Evolutionary conservation across 2,113 vertebrate genomes (phyloP).

Genomic region (Thomomys bottae): DNA sequence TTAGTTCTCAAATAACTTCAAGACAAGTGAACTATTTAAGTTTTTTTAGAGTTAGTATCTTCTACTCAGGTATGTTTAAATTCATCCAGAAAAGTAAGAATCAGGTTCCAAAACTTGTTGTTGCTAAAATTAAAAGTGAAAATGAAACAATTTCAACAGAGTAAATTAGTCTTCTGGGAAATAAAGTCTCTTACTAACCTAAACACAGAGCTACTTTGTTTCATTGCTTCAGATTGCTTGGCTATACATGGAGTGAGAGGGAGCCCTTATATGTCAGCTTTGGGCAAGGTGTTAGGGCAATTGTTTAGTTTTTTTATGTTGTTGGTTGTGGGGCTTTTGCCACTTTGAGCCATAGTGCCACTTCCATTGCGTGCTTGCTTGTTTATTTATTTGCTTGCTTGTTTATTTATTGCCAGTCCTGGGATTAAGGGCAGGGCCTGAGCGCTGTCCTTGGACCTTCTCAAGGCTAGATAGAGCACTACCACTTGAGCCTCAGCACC

Average conservation of each 20-base stretch:
- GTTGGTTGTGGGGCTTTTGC: too few relatives aligned
- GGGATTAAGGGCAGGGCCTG: too few relatives aligned
- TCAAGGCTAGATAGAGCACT: too few relatives aligned
- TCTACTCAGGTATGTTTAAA: slow-evolving; percentile 19
- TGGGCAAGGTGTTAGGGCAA: neutral
- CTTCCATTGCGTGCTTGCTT: too few relatives aligned
- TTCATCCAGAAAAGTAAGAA: neutral
- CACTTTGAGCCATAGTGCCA: too few relatives aligned
- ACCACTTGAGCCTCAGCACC: too few relatives aligned
- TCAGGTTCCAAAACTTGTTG: slow-evolving; percentile 10
- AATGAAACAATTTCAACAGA: neutral
- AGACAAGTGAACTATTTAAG: neutral
- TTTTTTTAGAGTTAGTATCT: neutral
- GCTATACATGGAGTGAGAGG: too few relatives aligned
- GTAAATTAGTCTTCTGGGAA: slow-evolving; percentile 11
- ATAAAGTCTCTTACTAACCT: neutral
- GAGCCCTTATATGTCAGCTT: neutral
- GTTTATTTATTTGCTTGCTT: too few relatives aligned
- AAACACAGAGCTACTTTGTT: slow-evolving; percentile 1
- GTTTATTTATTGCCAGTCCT: too few relatives aligned
- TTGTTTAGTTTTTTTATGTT: neutral
- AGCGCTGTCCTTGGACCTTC: too few relatives aligned
- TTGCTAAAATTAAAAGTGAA: slow-evolving; percentile 42
- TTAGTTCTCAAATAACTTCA: neutral
- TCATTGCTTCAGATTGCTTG: neutral